A percentile compares a stretch with the other conserved stretches of the same genome.
Conservation (phyloP, 2,888 invertebrate genomes). For the Tinea trinotella region DNA sequence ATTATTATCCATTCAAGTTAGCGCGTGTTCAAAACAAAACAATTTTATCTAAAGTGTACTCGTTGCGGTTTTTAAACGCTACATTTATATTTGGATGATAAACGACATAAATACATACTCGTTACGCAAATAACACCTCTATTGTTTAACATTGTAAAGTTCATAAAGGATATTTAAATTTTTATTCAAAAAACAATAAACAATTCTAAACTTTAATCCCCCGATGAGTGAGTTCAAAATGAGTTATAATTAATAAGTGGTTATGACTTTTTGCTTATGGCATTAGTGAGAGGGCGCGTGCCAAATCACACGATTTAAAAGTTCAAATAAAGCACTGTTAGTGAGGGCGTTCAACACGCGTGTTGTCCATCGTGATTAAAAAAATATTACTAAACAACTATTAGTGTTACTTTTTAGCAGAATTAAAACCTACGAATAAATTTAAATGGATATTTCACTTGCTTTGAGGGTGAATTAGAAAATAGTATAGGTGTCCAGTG, state of each 20-base stretch:
- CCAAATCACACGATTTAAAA: neutral
- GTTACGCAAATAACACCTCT: neutral
- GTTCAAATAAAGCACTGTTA: neutral
- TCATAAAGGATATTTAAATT: too few species aligned
- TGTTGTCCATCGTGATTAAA: neutral
- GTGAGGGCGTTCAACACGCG: neutral
- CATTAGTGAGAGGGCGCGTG: neutral
- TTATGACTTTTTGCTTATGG: neutral
- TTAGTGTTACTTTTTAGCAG: too few species aligned
- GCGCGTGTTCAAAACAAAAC: neutral
- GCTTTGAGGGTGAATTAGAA: too few species aligned
- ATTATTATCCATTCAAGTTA: too few species aligned
- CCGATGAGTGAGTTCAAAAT: neutral
- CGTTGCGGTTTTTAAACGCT: neutral
- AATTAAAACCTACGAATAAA: too few species aligned
- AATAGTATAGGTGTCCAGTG: too few species aligned
- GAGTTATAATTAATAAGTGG: neutral
- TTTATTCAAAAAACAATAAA: too few species aligned
- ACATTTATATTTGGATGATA: neutral
- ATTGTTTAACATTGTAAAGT: neutral
- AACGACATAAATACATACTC: neutral
- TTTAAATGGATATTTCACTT: too few species aligned
- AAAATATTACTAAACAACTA: too few species aligned
- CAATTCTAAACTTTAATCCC: too few species aligned
- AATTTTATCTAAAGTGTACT: neutral